Percentiles rank a stretch among this genome's conserved stretches.
Conservation (phyloP, 2,888 invertebrate genomes). For the Luperina nickerlii region DNA sequence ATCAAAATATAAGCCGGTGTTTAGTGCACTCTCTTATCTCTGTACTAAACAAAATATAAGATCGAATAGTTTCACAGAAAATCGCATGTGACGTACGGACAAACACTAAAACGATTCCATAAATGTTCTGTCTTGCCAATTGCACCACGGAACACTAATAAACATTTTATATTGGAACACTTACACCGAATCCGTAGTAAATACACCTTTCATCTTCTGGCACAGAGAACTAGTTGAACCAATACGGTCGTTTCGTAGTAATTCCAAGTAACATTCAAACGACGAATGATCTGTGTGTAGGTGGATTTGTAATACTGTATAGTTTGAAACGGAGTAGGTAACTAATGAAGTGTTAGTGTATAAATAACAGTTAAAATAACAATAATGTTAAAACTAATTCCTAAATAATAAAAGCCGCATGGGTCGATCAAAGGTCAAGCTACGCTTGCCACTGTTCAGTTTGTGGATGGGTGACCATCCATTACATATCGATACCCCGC, state of each 20-base stretch:
- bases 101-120: background rate
- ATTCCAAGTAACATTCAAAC: conserved; percentile 12
- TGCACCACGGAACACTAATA: background rate
- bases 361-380: background rate
- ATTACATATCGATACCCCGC: background rate
- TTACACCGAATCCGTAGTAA: background rate
- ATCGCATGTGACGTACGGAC: no score
- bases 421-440: background rate
- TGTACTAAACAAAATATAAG: background rate
- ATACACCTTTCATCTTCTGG: background rate
- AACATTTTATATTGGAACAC: background rate
- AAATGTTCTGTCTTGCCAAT: conserved; percentile 1
- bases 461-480: background rate
- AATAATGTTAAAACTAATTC: no score
- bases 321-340: conserved; percentile 9
- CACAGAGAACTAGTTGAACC: conserved; percentile 8
- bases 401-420: background rate
- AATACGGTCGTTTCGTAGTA: background rate
- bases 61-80: background rate
- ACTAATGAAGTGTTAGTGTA: conserved; percentile 5
- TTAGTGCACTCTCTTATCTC: background rate
- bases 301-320: background rate
- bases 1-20: background rate
- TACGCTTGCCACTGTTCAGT: background rate
- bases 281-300: background rate